Base-by-base conservation (phyloP, 1,140 invertebrate species). In the Sycobia sp. region DNA sequence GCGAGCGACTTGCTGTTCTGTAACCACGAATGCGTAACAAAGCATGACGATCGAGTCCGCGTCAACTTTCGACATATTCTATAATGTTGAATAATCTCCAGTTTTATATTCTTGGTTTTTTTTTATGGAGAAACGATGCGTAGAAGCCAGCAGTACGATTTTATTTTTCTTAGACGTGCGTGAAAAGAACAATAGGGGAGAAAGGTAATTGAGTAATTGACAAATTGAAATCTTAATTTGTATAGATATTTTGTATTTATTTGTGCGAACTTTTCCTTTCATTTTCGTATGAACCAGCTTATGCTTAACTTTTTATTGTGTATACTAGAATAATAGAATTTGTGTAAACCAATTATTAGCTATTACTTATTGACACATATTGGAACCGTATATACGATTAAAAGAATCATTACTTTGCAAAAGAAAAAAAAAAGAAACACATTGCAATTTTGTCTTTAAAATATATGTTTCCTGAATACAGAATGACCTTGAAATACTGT, bases 401-500 rank as follows among this genome's bases (percentile, higher is more conserved):
- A 14, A 43, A 50, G 27, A 61, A 49, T 29, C 20, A 66, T 29
- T 66, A 56, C 32, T 56, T 50, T 29, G 32, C 3, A 2, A 53
- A 3, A 34, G 18, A 18, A n/a, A n/a, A n/a, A n/a, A n/a, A n/a
- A n/a, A n/a, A n/a, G n/a, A n/a, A n/a, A n/a, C n/a, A n/a, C n/a
- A n/a, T n/a, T 38, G 44, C 46, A 39, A 8, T 43, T 23, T 14
- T 11, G 9, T 44, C 23, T 22, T 53, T 49, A 16, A 22, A 63
- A 59, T n/a, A 57, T 62, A 46, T 65, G 72, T 76, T 79, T 29
- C 76, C 75, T 3, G 65, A 32, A 54, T 78, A 78, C 27, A 75
- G 66, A 55, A 73, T 71, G 43, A 18, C 77, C 79, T 47, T 76
- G 55, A 71, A 82, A 83, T 32, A 65, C 53, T 4, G 80, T n/a